Percentiles rank a stretch among this genome's conserved stretches.
Evolutionary conservation across 1,140 invertebrate species (phyloP).

Genomic region (Cyrtorhinus lividipennis): DNA sequence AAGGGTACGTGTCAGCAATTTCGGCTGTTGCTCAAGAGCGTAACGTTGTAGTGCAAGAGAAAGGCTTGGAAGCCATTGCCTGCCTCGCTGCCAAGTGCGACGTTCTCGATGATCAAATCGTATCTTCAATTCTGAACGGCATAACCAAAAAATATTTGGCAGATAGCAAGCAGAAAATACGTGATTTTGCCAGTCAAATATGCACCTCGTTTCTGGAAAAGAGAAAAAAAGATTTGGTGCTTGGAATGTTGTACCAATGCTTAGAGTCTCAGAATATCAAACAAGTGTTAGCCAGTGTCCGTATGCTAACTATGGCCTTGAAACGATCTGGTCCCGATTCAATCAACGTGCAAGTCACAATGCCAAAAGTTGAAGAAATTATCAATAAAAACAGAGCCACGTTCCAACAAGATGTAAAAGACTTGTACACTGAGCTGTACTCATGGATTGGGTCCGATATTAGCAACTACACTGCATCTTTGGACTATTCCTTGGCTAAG

Average conservation of each 20-base stretch:
- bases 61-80: not conserved
- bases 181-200: not conserved
- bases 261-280: not conserved
- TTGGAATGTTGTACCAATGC: not conserved
- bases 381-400: not conserved
- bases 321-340: not conserved
- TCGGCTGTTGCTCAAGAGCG: too few species aligned
- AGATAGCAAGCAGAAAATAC: not conserved
- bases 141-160: not conserved
- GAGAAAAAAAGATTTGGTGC: not conserved
- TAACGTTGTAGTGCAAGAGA: not conserved
- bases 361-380: not conserved
- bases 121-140: not conserved
- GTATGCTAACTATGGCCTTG: not conserved
- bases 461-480: not conserved
- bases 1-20: too few species aligned
- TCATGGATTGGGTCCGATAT: not conserved
- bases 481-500: not conserved
- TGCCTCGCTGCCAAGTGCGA: not conserved
- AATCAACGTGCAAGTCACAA: not conserved
- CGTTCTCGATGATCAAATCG: not conserved
- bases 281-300: not conserved
- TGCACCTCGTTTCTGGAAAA: not conserved
- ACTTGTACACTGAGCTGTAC: not conserved
- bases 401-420: slow-evolving; percentile 2